Conservation (phyloP, 1,140 invertebrate genomes). For the Conus betulinus region DNA sequence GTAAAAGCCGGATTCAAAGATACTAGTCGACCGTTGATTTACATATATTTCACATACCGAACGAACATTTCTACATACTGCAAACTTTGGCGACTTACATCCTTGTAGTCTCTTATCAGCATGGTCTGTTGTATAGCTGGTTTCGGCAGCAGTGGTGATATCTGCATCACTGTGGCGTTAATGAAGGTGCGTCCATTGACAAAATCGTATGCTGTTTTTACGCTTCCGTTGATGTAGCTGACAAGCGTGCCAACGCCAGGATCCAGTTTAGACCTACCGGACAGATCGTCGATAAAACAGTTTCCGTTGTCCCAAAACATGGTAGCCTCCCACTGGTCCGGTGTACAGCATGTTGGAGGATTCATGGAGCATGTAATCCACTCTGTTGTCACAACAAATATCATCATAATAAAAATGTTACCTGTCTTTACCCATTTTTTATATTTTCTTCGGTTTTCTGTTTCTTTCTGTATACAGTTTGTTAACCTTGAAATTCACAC, state of each 20-base stretch:
- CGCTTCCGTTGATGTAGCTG: background rate
- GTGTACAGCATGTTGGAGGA: background rate
- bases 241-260: background rate
- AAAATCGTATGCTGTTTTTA: conserved; percentile 3
- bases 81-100: background rate
- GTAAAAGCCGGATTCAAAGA: no score
- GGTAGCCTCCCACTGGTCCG: conserved; percentile 1
- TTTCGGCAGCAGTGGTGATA: background rate
- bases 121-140: background rate
- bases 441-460: no score
- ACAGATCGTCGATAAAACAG: background rate
- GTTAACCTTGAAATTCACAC: no score
- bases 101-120: conserved; percentile 11
- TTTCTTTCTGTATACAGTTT: no score
- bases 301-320: conserved; percentile 12
- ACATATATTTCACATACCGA: no score
- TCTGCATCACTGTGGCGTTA: background rate
- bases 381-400: no score
- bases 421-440: no score
- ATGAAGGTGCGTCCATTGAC: background rate
- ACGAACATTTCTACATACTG: no score
- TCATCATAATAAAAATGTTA: no score
- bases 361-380: background rate
- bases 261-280: background rate
- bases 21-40: no score